These are phyloP conservation scores for Protaetia brevitarsis DNA, from an alignment of 1,140 invertebrate species.

Conservation along the genomic window DNA sequence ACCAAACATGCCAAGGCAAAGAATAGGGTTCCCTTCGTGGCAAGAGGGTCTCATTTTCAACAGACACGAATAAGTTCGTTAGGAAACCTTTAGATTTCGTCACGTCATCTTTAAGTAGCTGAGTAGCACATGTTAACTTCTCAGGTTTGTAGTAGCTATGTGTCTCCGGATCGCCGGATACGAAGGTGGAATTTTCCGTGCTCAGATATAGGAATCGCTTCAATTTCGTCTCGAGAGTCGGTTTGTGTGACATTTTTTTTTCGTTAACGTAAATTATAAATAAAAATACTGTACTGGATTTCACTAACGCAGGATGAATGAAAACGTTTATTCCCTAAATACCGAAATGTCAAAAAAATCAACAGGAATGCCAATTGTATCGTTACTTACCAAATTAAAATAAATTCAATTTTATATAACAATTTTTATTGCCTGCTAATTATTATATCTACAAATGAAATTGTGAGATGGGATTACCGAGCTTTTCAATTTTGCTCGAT, in stretches of 20 bases:
- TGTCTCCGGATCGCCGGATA: constrained; percentile 28
- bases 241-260: constrained; percentile 4
- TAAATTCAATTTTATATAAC: too few species aligned
- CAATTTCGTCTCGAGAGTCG: constrained; percentile 24
- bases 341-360: too few species aligned
- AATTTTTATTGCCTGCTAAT: too few species aligned
- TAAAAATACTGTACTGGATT: too few species aligned
- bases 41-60: constrained; percentile 39
- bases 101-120: background rate
- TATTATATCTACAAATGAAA: too few species aligned
- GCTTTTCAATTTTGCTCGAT: too few species aligned
- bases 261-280: background rate
- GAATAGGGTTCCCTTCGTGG: constrained; percentile 49
- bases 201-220: constrained; percentile 31
- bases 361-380: too few species aligned
- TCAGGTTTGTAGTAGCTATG: constrained; percentile 20
- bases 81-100: background rate
- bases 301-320: too few species aligned
- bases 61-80: constrained; percentile 23
- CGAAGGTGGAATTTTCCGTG: constrained; percentile 17
- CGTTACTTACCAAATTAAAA: too few species aligned
- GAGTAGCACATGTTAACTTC: constrained; percentile 11
- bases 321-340: too few species aligned
- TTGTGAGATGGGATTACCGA: too few species aligned
- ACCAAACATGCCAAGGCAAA: constrained; percentile 55